Conservation (phyloP, 2,888 invertebrate species). For the Chrysodeixis includens region DNA sequence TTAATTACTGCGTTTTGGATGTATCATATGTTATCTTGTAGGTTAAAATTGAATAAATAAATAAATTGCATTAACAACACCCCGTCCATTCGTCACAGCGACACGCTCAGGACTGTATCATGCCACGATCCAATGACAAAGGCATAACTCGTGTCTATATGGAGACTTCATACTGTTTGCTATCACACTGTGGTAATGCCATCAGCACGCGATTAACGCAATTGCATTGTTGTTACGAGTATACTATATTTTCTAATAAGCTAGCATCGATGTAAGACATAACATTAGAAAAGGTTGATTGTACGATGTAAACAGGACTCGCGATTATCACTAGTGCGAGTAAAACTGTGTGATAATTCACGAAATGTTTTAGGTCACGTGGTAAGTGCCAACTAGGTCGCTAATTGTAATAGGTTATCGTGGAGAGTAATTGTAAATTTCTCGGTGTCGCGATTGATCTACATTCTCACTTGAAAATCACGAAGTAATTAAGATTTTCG, state of each 20-base stretch:
- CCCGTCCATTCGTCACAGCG: too few relatives aligned
- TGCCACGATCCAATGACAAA: too few relatives aligned
- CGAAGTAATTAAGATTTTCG: constrained; percentile 32
- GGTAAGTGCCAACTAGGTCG: not conserved
- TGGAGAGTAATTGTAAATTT: not conserved
- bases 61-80: too few relatives aligned
- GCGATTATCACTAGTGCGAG: not conserved
- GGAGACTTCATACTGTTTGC: too few relatives aligned
- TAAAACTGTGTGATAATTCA: not conserved
- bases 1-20: too few relatives aligned
- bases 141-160: too few relatives aligned
- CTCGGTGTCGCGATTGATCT: not conserved
- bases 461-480: not conserved
- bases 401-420: not conserved
- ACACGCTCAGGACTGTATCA: too few relatives aligned
- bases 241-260: not conserved
- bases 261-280: not conserved
- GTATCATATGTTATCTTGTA: too few relatives aligned
- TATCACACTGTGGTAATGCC: too few relatives aligned
- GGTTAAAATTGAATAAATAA: too few relatives aligned
- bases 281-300: not conserved
- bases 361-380: not conserved
- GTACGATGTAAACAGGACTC: not conserved
- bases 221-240: not conserved
- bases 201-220: not conserved